Base-by-base conservation (phyloP, 2,797 vertebrate genomes). In the Bradypus variegatus region DNA sequence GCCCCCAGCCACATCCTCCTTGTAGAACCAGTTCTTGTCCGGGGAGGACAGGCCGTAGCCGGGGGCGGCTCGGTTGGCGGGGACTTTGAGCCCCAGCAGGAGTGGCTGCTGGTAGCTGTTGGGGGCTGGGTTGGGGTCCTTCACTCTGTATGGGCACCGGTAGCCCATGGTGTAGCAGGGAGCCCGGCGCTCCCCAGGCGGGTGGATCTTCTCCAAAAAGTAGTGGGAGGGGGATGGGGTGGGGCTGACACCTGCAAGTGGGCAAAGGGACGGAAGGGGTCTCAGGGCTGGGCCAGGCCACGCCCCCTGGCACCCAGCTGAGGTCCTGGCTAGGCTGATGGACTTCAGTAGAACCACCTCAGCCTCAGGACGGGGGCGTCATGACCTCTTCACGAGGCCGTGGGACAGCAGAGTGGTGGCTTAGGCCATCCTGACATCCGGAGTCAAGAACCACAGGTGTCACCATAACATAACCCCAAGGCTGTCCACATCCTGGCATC, bases 141-240 rank as follows among this genome's bases (percentile, higher is more conserved):
- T 80, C 60, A 95, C 94, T 81, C 95, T 86, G 45, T 94, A 96
- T 0, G 90, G 87, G 2, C 95, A 96, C 21, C 95, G 93, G 15
- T 67, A 67, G 19, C 96, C 95, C 0, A 97, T 95, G 4, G 92
- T 77, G 9, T 95, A 95, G 12, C 82, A 75, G 11, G 97, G 97
- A 38, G 95, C 94, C 14, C 76, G 89, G 16, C 91, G 89, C 48
- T 97, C 96, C 10, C 86, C 94, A 0, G 82, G 73, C 0, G 95
- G 95, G 3, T 1, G 87, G 27, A 45, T 93, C 78, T 96, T 96
- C 94, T 97, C 95, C 25, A 85, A 3, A 6, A 14, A 13, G 73
- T 97, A 97, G 19, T 93, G 92, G 64, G 91, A 92, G 2, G 96
- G 58, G 1, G 92, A 90, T 1, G 94, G 96, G 1, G 36, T 96